Evolutionary conservation across 2,888 invertebrate genomes (phyloP).

Genomic region (Minunthozetes semirufus): DNA sequence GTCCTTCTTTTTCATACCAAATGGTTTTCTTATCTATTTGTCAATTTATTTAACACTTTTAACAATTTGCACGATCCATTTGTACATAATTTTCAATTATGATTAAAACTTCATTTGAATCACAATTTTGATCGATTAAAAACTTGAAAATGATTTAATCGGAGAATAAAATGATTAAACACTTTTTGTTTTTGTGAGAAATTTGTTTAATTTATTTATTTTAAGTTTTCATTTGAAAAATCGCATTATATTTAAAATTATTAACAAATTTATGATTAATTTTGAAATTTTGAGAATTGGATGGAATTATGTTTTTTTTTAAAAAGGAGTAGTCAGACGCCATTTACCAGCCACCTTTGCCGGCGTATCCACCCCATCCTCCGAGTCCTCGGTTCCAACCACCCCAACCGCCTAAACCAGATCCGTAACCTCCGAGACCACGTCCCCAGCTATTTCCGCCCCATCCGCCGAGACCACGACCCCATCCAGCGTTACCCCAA

Average conservation of each 20-base stretch:
- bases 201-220: no score
- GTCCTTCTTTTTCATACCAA: no score
- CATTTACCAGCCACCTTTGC: not conserved
- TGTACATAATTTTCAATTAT: not conserved
- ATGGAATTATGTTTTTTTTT: not conserved
- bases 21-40: no score
- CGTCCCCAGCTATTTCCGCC: not conserved
- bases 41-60: not conserved
- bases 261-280: no score
- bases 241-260: no score
- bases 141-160: no score
- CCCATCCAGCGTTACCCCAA: not conserved
- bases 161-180: no score
- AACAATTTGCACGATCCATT: not conserved
- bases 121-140: no score
- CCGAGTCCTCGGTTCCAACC: conserved; percentile 1
- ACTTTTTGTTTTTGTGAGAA: no score
- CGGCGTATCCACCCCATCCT: not conserved
- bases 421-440: not conserved
- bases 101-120: not conserved
- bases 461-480: not conserved
- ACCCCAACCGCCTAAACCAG: not conserved
- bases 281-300: no score
- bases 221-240: no score
- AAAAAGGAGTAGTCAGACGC: not conserved